phyloP scores from a whole-genome alignment of 1,140 invertebrate genomes.

The Leptinotarsa defecta region DNA sequence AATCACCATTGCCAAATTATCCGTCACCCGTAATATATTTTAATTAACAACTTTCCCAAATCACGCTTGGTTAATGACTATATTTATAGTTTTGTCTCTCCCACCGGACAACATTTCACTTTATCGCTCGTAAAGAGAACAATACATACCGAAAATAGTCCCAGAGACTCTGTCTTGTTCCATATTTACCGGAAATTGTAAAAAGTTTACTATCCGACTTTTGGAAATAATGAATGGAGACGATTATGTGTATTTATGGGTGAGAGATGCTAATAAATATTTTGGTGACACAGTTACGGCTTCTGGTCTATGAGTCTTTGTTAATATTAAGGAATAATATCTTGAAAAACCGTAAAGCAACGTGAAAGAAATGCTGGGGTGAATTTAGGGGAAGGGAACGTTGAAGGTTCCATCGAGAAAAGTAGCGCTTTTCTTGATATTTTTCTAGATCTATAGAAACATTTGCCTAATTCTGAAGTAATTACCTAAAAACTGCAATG shows the following conservation, averaged over 20 bases:
- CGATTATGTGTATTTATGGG: not conserved
- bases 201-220: not conserved
- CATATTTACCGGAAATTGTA: conserved; percentile 4
- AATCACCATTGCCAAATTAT: not conserved
- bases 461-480: no score
- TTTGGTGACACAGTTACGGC: not conserved
- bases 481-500: no score
- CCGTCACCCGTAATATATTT: not conserved
- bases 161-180: not conserved
- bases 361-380: no score
- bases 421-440: no score
- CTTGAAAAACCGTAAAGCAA: no score
- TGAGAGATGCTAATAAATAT: not conserved
- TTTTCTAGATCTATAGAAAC: no score
- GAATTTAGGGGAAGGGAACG: no score
- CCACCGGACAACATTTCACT: not conserved
- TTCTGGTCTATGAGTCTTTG: no score
- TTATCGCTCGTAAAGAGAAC: conserved; percentile 2
- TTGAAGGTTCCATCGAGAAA: no score
- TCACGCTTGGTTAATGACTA: not conserved
- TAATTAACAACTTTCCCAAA: not conserved
- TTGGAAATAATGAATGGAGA: not conserved
- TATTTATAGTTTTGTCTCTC: conserved; percentile 8
- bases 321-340: no score
- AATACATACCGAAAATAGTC: not conserved